Evolutionary conservation across 2,113 vertebrate genomes (phyloP), one percentile per base, ranked within the genome.

Genomic region (Stigmatopora nigra): DNA sequence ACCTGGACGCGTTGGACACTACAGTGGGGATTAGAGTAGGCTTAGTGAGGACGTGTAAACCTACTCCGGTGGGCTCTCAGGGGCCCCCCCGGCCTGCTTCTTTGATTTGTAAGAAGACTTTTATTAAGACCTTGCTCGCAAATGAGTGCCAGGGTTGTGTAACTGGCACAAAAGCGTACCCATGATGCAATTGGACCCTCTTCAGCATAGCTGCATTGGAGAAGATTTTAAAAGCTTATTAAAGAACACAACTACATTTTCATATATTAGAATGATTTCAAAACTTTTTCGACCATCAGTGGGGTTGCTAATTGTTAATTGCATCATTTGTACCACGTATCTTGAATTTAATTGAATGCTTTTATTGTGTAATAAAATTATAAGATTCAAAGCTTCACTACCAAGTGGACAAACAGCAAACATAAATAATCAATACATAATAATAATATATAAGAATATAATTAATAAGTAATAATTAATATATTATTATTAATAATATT

Each of bases 21-120:
- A 61, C n/a, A 53, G 57, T 9, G 41, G 65, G 46, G n/a, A 12
- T 31, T 38, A 38, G 63, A 60, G 49, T 73, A 67, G 35, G 35
- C 59, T 45, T 72, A 49, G 45, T 80, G 70, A 86, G 72, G 74
- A 3, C 20, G 2, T 38, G 67, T 58, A 53, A 74, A 79, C 46
- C 31, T 61, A 56, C 68, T 70, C 66, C 64, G 67, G 58, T 7
- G 16, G 64, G 57, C 13, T 48, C 17, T 61, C 55, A 59, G 52
- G 35, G 7, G 9, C 19, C 36, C 3, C 12, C 53, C 59, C 3
- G 25, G 15, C 51, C 22, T 63, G 58, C 51, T 46, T 22, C 68
- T 60, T 60, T 61, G 25, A 63, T 56, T 68, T 56, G 36, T 1
- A n/a, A 35, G 16, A 45, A 61, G 59, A 45, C 59, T 45, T 61